Conservation (phyloP, 1,140 invertebrate species). For the Scaptomyza graminum region DNA sequence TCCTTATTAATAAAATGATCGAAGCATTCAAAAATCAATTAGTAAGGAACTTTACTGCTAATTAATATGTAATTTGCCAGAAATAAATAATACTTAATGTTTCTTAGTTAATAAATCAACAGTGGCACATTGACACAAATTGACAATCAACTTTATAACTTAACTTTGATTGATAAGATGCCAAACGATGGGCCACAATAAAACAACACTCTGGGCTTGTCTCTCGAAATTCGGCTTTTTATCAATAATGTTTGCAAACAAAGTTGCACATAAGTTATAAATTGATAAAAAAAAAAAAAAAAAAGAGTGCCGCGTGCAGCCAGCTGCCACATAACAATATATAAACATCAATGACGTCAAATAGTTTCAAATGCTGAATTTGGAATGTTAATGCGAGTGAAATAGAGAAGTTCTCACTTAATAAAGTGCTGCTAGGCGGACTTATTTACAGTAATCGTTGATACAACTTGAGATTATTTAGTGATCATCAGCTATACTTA, state of each 20-base stretch:
- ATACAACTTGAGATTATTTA: no score
- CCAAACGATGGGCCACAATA: slow-evolving; percentile 13
- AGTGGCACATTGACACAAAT: slow-evolving; percentile 29
- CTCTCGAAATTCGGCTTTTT: slow-evolving; percentile 17
- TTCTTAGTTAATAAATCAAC: not conserved
- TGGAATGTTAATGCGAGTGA: slow-evolving; percentile 3
- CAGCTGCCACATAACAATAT: slow-evolving; percentile 12
- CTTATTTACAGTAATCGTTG: no score
- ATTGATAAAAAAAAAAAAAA: no score
- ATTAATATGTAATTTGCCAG: not conserved
- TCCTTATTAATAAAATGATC: no score
- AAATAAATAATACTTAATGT: not conserved
- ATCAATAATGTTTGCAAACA: slow-evolving; percentile 16
- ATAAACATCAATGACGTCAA: slow-evolving; percentile 2
- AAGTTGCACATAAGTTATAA: no score
- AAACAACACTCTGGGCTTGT: no score
- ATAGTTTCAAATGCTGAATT: not conserved
- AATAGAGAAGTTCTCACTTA: slow-evolving; percentile 1
- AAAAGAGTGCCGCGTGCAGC: not conserved
- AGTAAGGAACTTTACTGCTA: no score
- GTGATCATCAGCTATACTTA: no score
- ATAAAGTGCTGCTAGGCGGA: not conserved
- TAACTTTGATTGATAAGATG: slow-evolving; percentile 25
- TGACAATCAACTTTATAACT: slow-evolving; percentile 8
- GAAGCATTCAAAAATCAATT: no score